Evolutionary conservation across 2,113 vertebrate species (phyloP).

Genomic region (Misgurnus anguillicaudatus): DNA sequence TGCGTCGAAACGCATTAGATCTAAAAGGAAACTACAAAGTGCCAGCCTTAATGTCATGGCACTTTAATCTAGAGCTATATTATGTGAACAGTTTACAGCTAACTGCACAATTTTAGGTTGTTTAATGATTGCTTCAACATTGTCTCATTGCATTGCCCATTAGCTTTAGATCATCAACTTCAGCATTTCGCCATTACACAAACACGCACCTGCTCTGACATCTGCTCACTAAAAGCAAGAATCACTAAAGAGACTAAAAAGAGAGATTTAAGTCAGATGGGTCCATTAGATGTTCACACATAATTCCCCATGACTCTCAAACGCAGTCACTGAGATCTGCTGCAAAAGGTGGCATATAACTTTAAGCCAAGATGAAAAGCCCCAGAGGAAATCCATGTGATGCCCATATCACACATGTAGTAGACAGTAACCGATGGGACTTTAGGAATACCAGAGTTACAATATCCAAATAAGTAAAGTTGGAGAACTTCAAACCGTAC

Average conservation of each 20-base stretch:
- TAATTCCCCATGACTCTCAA: constrained; percentile 1
- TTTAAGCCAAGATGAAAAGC: constrained; percentile 17
- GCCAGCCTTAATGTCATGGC: neutral
- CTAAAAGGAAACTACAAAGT: neutral
- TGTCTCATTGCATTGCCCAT: neutral
- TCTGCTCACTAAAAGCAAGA: neutral
- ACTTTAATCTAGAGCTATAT: neutral
- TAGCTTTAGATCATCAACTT: constrained; percentile 19
- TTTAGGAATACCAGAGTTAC: neutral
- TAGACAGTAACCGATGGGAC: neutral
- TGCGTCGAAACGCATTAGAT: neutral
- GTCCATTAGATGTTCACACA: constrained; percentile 31
- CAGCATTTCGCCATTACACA: neutral
- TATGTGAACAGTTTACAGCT: neutral
- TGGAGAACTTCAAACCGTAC: neutral
- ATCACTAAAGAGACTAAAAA: constrained; percentile 4
- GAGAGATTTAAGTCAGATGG: neutral
- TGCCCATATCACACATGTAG: neutral
- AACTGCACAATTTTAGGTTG: constrained; percentile 8
- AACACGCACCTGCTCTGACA: constrained; percentile 4
- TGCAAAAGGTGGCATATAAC: constrained; percentile 16
- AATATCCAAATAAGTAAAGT: constrained; percentile 2
- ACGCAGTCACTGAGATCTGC: constrained; percentile 15
- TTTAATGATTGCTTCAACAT: constrained; percentile 13
- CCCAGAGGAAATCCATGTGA: neutral